Evolutionary conservation across 2,113 vertebrate genomes (phyloP).

Genomic region (Empidonax traillii): DNA sequence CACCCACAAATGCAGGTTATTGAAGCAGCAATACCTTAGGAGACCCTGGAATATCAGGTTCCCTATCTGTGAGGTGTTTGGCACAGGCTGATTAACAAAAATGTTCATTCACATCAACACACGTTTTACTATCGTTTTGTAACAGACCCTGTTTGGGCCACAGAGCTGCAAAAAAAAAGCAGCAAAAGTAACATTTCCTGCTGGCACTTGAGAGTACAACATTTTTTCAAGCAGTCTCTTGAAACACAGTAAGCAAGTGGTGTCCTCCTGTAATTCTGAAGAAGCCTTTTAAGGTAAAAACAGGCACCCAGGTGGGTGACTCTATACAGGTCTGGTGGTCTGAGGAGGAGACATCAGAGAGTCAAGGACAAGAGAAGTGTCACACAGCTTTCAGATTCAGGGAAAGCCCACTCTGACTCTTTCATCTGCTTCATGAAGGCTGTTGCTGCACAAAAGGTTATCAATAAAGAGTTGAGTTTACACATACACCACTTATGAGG

Average conservation of each 20-base stretch:
- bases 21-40: background rate
- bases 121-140: background rate
- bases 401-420: background rate
- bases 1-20: background rate
- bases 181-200: background rate
- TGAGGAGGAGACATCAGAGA: background rate
- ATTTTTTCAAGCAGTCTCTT: background rate
- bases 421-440: background rate
- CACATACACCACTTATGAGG: background rate
- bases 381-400: background rate
- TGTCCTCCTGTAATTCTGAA: background rate
- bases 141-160: background rate
- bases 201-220: background rate
- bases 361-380: background rate
- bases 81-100: background rate
- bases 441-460: background rate
- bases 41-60: background rate
- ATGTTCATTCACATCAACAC: background rate
- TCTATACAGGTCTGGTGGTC: background rate
- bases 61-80: background rate
- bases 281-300: background rate
- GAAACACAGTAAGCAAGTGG: background rate
- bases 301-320: background rate
- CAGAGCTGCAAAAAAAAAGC: background rate
- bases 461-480: background rate